Evolutionary conservation across 2,113 vertebrate species (phyloP), one percentile per base, ranked within the genome.

Genomic region (Indicator maculatus): DNA sequence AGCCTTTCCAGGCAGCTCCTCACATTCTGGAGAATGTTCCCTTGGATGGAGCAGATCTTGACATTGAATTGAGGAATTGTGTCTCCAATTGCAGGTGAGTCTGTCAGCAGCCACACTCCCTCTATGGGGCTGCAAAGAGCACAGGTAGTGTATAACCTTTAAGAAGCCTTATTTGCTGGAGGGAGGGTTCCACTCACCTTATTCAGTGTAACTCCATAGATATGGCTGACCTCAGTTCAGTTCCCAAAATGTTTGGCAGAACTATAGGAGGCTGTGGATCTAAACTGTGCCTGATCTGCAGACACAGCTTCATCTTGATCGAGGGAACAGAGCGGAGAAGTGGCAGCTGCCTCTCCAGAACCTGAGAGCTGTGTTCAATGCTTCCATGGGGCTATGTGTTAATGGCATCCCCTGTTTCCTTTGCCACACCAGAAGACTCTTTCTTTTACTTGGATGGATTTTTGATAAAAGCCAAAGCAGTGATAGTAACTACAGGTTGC

Each of bases 281-380:
- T 88, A n/a, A 69, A 55, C 0, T 1, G 5, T 31, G 8, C 44
- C 41, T 44, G 16, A 44, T 5, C 41, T 63, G 59, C 2, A 3
- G 26, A n/a, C 50, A 45, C 13, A 63, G 27, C 36, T 79, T 50
- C 30, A 20, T 76, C 27, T 74, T 71, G 16, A 58, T 0, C 36
- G 1, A 79, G 58, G 30, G 13, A 64, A 17, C 28, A 59, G 55
- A 2, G 4, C 38, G 72, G 45, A 61, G 36, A 39, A 12, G 45
- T 90, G 73, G 14, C 52, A 81, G 45, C 78, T 88, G 41, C 71
- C 82, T 85, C 63, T 91, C 56, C 50, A 67, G 44, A 92, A 6
- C 44, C 8, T 24, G 23, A 80, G 39, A 83, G 26, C 52, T 8
- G 7, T 20, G 28, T 50, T 65, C 41, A 88, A 2, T 1, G 8